Base-by-base conservation (phyloP, 53 echinoderm and acorn worm genomes). In the Echinarachnius parma region DNA sequence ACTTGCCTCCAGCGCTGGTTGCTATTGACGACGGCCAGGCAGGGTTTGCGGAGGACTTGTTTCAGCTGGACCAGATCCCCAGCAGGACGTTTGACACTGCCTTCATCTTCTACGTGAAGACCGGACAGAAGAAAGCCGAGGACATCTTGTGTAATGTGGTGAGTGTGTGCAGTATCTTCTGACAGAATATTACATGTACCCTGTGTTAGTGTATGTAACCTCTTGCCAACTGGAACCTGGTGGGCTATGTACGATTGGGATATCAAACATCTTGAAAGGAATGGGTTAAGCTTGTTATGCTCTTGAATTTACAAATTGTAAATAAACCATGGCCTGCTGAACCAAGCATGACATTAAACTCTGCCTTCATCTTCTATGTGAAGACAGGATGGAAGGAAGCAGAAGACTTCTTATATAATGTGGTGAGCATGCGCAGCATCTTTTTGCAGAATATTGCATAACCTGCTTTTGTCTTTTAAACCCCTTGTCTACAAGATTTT, bases 111-210 rank as follows among this genome's bases (percentile, higher is more conserved):
- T 96, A 96, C 36, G 82, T 96, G 33, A 96, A 96, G 75, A 80
- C 90, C 4, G 96, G 96, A 46, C 96, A 96, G 85, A 88, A 81
- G 28, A 81, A 66, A 30, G 87, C 88, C 24, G 63, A 79, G 19
- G 90, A 91, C 36, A 96, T 96, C 26, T 82, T 96, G 5, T 49
- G 45, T 13, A 96, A 96, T 88, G 96, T 96, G 96, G 96, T 96
- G 81, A 64, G 93, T n/a, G n/a, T n/a, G n/a, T n/a, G 20, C 9
- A 20, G 27, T 18, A 31, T 39, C 7, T 39, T n/a, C n/a, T n/a
- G n/a, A n/a, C n/a, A n/a, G n/a, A n/a, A n/a, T n/a, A n/a, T n/a
- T n/a, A n/a, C n/a, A n/a, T n/a, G n/a, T n/a, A n/a, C n/a, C n/a
- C n/a, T n/a, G n/a, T n/a, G n/a, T n/a, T n/a, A n/a, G n/a, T n/a